These are phyloP conservation scores for Tupaia tana DNA, from an alignment of 2,113 vertebrate genomes.

Conservation along the genomic window DNA sequence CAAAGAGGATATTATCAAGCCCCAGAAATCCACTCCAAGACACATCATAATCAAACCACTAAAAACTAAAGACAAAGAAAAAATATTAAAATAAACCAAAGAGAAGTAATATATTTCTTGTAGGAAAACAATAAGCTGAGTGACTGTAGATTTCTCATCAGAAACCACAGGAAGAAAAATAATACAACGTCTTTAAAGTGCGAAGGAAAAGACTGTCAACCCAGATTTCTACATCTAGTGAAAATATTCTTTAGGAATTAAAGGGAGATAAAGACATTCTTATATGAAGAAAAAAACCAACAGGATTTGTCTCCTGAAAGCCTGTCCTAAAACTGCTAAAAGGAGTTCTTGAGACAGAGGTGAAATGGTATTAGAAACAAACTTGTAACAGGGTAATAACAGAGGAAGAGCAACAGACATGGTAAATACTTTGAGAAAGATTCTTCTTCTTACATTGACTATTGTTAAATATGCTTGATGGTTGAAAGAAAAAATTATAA, in stretches of 20 bases:
- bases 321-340: background rate
- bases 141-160: background rate
- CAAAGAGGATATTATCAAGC: background rate
- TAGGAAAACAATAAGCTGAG: background rate
- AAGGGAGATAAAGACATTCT: background rate
- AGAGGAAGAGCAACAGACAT: background rate
- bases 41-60: background rate
- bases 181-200: background rate
- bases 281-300: background rate
- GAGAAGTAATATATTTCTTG: background rate
- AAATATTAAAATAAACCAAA: background rate
- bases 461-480: background rate
- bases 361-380: background rate
- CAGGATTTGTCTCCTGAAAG: background rate
- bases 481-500: background rate
- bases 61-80: slow-evolving; percentile 14
- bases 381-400: background rate
- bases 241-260: slow-evolving; percentile 25
- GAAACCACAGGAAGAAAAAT: background rate
- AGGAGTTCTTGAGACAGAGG: background rate
- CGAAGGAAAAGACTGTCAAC: background rate
- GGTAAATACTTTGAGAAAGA: background rate
- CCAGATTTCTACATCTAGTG: background rate
- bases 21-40: background rate
- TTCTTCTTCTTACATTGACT: background rate